Evolutionary conservation across 2,797 vertebrate species (phyloP).

Genomic region (Sphaeramia orbicularis): DNA sequence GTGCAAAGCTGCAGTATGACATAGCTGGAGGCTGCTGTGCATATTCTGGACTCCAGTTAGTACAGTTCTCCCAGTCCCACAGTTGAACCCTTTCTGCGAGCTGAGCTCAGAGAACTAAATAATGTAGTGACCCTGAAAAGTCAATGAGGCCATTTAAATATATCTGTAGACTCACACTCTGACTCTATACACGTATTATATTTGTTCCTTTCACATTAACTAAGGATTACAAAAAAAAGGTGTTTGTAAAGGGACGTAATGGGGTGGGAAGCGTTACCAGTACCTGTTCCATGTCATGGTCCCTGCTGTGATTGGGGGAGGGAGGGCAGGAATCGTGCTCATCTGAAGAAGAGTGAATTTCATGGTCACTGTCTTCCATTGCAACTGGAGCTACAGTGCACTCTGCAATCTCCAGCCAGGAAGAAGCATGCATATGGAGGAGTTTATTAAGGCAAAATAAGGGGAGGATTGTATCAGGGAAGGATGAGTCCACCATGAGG

Average conservation of each 20-base stretch:
- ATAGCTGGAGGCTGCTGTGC: background rate
- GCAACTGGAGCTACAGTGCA: conserved; percentile 74
- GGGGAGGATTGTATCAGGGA: background rate
- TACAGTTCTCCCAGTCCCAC: conserved; percentile 13
- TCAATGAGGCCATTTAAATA: conserved; percentile 38
- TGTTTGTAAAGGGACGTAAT: background rate
- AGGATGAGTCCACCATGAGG: conserved; percentile 11
- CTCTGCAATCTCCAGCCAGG: conserved; percentile 81
- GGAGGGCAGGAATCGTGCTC: conserved; percentile 75
- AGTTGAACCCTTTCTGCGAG: conserved; percentile 21
- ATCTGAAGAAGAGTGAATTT: conserved; percentile 77
- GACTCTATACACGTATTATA: conserved; percentile 22
- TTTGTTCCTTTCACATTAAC: conserved; percentile 13
- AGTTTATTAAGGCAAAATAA: background rate
- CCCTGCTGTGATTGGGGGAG: conserved; percentile 70
- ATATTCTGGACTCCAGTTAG: conserved; percentile 45
- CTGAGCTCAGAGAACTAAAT: conserved; percentile 55
- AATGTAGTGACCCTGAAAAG: conserved; percentile 52
- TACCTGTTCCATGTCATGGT: conserved; percentile 77
- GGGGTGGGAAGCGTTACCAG: background rate
- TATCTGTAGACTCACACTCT: conserved; percentile 15
- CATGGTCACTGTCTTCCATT: conserved; percentile 84
- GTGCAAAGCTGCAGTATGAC: no score
- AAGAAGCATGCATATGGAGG: conserved; percentile 22
- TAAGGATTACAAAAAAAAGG: background rate